Evolutionary conservation across 2,113 vertebrate genomes (phyloP), one percentile per base, ranked within the genome.

Genomic region (Vidua macroura): DNA sequence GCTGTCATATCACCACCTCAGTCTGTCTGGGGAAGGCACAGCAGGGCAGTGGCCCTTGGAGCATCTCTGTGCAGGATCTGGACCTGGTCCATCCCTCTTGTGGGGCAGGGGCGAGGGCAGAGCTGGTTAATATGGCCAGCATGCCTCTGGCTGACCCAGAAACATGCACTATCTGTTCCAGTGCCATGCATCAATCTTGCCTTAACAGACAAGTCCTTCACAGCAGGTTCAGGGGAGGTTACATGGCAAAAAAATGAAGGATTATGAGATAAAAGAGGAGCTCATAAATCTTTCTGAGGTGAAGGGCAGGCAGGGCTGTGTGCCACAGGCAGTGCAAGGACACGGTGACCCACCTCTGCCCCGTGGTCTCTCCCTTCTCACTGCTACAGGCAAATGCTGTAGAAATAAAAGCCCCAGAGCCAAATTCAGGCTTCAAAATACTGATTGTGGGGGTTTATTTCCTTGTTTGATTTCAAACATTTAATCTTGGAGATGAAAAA

Each of bases 1-100:
- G 35, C 35, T 35, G 16, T 35, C 4, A 1, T 1, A 2, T 37
- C 1, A 0, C 1, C 14, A 37, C n/a, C 35, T 52, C 66, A 51
- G 23, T 13, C 13, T 25, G 66, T 16, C 49, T 53, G 24, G 33
- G 53, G 37, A 60, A 64, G 58, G 17, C 14, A 27, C 64, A 53
- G 35, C 0, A 1, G 73, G 66, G n/a, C 24, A 25, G 7, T 6
- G 12, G 21, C 31, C 30, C 15, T 9, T 25, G 28, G 18, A 91
- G 27, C 58, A 63, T 41, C 78, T 33, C 41, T 2, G 0, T 15
- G 17, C 15, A 4, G 48, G 25, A 33, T 51, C 77, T 55, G 51
- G 74, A 7, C 22, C 35, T 4, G 0, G 31, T 24, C 59, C 19
- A 3, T 66, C 21, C 23, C 13, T 55, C 19, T 17, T 24, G 44